Conservation (phyloP, 2,113 vertebrate genomes). For the Ifrita kowaldi region DNA sequence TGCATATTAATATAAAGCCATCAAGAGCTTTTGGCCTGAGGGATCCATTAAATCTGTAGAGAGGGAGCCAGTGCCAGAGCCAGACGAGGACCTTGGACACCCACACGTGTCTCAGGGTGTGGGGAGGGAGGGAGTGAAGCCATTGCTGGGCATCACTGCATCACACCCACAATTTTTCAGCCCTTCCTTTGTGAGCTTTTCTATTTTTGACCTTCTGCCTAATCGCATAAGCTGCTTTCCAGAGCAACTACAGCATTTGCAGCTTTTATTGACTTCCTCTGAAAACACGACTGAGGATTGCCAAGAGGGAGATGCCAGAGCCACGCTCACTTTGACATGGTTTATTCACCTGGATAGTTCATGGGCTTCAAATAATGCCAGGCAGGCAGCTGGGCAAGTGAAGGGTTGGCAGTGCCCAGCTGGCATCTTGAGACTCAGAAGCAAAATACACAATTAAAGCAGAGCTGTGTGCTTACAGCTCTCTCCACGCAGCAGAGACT, state of each 20-base stretch:
- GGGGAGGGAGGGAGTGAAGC: neutral
- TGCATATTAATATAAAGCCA: neutral
- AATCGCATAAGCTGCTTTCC: slow-evolving; percentile 8
- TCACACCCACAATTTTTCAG: neutral
- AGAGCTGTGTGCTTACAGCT: neutral
- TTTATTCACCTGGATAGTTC: neutral
- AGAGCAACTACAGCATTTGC: neutral
- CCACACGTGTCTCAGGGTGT: fast-evolving
- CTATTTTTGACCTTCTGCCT: slow-evolving; percentile 27
- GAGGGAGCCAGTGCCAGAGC: neutral
- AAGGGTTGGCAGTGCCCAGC: neutral
- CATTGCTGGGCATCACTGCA: fast-evolving
- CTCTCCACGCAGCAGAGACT: neutral
- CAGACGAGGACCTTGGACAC: neutral
- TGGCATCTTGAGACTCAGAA: neutral
- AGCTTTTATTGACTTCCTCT: slow-evolving; percentile 19
- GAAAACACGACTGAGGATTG: neutral
- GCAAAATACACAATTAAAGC: neutral
- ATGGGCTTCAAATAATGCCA: neutral
- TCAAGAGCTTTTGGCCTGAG: neutral
- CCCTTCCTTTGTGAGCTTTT: neutral
- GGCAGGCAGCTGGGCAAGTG: neutral
- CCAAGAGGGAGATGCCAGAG: neutral
- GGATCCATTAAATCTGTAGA: neutral
- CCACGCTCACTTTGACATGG: fast-evolving